Conservation (phyloP, 2,888 invertebrate genomes). For the Lepidochitona cinerea region DNA sequence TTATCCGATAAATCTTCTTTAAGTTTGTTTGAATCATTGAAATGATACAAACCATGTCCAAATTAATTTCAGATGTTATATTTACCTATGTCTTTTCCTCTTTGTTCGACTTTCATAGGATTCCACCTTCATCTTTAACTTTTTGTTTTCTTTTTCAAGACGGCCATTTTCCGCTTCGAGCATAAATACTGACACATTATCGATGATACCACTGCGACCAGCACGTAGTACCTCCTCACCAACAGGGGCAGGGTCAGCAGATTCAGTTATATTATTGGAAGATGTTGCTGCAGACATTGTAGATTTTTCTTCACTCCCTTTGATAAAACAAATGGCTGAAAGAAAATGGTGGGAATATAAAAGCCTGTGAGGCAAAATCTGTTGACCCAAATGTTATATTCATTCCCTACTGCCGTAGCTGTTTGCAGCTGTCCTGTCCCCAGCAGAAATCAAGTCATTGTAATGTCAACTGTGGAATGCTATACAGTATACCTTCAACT, state of each 20-base stretch:
- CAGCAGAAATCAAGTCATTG: no score
- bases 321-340: not conserved
- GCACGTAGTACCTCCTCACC: not conserved
- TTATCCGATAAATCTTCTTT: no score
- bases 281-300: not conserved
- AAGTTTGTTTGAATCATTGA: no score
- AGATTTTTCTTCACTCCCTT: not conserved
- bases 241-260: not conserved
- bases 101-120: not conserved
- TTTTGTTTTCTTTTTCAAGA: not conserved
- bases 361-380: no score
- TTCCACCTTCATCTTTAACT: not conserved
- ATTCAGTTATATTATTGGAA: not conserved
- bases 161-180: not conserved
- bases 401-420: no score
- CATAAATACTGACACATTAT: not conserved
- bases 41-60: no score
- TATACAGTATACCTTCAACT: no score
- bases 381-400: no score
- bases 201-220: slow-evolving; percentile 2
- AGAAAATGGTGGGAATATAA: not conserved
- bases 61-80: no score
- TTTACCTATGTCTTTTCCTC: not conserved
- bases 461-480: no score
- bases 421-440: no score